Base-by-base conservation (phyloP, 2,888 invertebrate genomes). In the Limenitis camilla region DNA sequence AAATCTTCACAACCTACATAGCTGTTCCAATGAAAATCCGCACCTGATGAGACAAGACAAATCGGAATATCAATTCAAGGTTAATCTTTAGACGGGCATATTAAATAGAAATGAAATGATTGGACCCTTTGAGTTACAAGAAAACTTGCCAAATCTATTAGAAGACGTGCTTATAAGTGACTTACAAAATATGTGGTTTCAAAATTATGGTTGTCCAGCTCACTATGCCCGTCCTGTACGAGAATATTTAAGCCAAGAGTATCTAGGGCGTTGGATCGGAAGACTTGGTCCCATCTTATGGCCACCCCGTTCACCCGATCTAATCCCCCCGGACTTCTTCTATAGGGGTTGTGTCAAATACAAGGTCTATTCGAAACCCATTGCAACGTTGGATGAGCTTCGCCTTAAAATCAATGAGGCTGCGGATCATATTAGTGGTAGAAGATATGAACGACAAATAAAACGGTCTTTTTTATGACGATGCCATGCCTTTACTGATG, bases 11-110 rank as follows among this genome's bases (percentile, higher is more conserved):
- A 61, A 62, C 32, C 40, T 61, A 27, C 59, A 60, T 41, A 45
- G 46, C 7, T 58, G 62, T 58, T 47, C 40, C 38, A 11, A 45
- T 27, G 49, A 52, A 55, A 63, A 64, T 47, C 60, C 60, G 6
- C 57, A 60, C 30, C 40, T 59, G 38, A 58, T 60, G 54, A 35
- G 59, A 45, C 38, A 61, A 59, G 52, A 61, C 40, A 52, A 40
- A 45, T 65, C 61, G 30, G 60, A 65, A 47, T 56, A 62, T 47
- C 61, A 55, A 41, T 64, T 63, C 27, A 59, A 62, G 38, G 36
- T 63, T 6, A 63, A 63, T 49, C 38, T 60, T 40, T 62, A 60
- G 62, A 56, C 56, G n/a, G 63, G 62, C 29, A 62, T 66, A 10
- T 46, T 63, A 46, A 61, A 61, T 48, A 59, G 59, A 44, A 38